A percentile compares a stretch with the other conserved stretches of the same genome.
These are phyloP conservation scores for Cryptocephalus moraei DNA, from an alignment of 2,888 invertebrate species.

Conservation along the genomic window DNA sequence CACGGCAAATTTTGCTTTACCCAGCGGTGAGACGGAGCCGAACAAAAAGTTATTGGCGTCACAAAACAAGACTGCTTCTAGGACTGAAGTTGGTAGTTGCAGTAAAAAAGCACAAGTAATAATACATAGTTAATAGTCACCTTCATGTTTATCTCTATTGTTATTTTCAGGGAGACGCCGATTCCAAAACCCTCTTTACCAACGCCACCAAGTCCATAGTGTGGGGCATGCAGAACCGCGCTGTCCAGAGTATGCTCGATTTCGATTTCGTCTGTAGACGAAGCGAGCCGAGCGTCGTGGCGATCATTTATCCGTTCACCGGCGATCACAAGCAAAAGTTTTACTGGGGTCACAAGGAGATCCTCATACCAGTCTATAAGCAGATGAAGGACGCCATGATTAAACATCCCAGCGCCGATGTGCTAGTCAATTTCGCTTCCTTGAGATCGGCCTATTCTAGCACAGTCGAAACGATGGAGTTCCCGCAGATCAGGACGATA, in stretches of 20 bases:
- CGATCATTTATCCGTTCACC: conserved; percentile 96
- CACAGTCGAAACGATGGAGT: conserved; percentile 87
- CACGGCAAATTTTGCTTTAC: conserved; percentile 82
- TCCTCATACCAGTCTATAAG: conserved; percentile 87
- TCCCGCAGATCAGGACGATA: conserved; percentile 88
- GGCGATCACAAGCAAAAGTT: conserved; percentile 99
- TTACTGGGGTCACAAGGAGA: conserved; percentile 99
- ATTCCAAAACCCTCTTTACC: conserved; percentile 55
- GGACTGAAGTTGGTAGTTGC: not conserved
- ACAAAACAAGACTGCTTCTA: conserved; percentile 2
- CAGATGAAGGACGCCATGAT: conserved; percentile 94
- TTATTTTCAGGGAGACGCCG: conserved; percentile 16
- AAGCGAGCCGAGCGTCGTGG: conserved; percentile 83
- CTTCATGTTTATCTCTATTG: not conserved
- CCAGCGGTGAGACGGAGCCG: conserved; percentile 47
- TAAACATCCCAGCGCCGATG: conserved; percentile 90
- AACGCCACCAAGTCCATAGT: conserved; percentile 84
- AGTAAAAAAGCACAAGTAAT: conserved; percentile 1
- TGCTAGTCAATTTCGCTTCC: conserved; percentile 95
- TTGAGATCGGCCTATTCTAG: conserved; percentile 95
- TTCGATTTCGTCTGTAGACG: conserved; percentile 92
- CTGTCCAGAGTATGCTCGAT: conserved; percentile 93
- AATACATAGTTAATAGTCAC: not conserved
- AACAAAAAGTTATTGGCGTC: conserved; percentile 32
- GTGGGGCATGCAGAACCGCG: conserved; percentile 98